phyloP scores from a whole-genome alignment of 2,113 vertebrate species.

The Suncus etruscus region DNA sequence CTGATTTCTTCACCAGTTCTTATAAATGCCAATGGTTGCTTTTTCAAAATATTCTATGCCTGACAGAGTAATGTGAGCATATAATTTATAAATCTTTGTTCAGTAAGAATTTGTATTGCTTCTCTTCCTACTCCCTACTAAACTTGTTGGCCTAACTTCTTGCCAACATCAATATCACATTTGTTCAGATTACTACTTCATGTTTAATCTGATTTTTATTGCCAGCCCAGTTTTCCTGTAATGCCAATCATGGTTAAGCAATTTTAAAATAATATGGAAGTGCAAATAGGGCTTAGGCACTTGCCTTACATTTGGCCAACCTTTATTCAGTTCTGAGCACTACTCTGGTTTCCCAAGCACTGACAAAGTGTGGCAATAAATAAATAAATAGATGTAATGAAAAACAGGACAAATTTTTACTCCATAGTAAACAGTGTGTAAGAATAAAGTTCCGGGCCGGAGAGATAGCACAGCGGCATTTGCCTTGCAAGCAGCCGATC shows the following conservation, averaged over 20 bases:
- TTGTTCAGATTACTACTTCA: constrained; percentile 35
- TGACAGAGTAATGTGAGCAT: not conserved
- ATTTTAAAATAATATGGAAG: constrained; percentile 15
- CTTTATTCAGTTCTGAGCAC: no score
- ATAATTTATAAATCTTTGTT: not conserved
- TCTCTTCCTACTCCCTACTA: not conserved
- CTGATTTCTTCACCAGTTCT: not conserved
- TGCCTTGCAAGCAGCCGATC: no score
- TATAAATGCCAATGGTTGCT: not conserved
- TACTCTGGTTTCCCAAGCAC: no score
- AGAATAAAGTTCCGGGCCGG: constrained; percentile 21
- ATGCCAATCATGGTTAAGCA: not conserved
- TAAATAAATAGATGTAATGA: no score
- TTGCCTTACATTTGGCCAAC: no score
- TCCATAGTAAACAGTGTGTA: constrained; percentile 20
- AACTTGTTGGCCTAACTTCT: constrained; percentile 17
- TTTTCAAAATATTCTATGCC: not conserved
- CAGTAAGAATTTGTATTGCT: not conserved
- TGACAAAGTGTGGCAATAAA: no score
- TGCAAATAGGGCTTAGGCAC: no score
- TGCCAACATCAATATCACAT: not conserved
- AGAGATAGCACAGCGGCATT: no score
- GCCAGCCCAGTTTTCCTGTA: constrained; percentile 7
- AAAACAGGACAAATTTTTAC: constrained; percentile 7
- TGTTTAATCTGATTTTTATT: constrained; percentile 9